phyloP scores from a whole-genome alignment of 2,113 vertebrate species.

The Suncus etruscus region DNA sequence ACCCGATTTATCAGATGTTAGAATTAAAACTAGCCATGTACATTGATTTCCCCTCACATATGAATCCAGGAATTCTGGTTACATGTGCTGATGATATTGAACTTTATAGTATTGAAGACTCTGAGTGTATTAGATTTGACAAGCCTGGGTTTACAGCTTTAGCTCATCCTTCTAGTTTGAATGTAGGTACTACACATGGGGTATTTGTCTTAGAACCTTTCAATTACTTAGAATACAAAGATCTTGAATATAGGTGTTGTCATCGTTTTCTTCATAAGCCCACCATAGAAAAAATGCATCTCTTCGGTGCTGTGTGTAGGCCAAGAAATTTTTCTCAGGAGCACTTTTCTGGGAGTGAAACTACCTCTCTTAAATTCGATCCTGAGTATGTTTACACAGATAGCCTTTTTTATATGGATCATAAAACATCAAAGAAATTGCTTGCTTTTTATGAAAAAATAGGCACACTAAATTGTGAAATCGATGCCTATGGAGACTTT shows the following conservation, averaged over 20 bases:
- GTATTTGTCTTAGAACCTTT: constrained; percentile 92
- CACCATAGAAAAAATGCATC: constrained; percentile 88
- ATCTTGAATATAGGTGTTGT: constrained; percentile 88
- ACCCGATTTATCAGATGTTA: constrained; percentile 95
- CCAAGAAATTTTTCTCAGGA: not conserved
- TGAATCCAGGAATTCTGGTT: constrained; percentile 94
- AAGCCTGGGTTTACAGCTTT: constrained; percentile 94
- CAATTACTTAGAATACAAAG: constrained; percentile 61
- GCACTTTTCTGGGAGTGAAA: rapidly evolving
- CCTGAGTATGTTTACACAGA: constrained; percentile 93
- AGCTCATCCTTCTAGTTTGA: constrained; percentile 93
- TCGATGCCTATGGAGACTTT: constrained; percentile 97
- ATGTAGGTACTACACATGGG: constrained; percentile 92
- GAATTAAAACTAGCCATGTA: constrained; percentile 97
- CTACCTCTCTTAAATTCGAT: not conserved
- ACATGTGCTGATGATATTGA: constrained; percentile 96
- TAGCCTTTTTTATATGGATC: constrained; percentile 94
- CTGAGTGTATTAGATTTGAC: constrained; percentile 87
- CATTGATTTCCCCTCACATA: constrained; percentile 93
- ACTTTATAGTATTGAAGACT: constrained; percentile 88
- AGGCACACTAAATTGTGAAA: constrained; percentile 90
- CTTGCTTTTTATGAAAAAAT: constrained; percentile 89
- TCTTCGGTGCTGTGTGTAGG: constrained; percentile 87
- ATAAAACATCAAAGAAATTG: constrained; percentile 85
- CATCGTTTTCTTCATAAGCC: constrained; percentile 95